A percentile compares a stretch with the other conserved stretches of the same genome.
phyloP scores from a whole-genome alignment of 2,797 vertebrate species.

The Xyrichtys novacula region DNA sequence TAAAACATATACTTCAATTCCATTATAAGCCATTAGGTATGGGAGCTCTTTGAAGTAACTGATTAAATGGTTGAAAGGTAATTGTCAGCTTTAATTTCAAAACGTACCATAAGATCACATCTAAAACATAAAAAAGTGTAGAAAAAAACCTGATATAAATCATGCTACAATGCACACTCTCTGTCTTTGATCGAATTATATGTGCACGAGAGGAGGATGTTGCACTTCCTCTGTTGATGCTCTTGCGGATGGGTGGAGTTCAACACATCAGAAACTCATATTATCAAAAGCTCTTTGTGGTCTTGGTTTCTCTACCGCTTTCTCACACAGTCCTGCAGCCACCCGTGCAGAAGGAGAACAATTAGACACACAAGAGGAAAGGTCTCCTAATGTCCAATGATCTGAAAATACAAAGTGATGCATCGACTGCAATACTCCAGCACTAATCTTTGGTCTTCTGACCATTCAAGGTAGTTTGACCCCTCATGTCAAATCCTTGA shows the following conservation, averaged over 20 bases:
- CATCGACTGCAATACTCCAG: background rate
- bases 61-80: background rate
- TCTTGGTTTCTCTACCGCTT: slow-evolving; percentile 43
- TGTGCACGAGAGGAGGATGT: slow-evolving; percentile 59
- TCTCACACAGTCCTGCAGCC: slow-evolving; percentile 27
- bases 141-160: background rate
- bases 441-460: no score
- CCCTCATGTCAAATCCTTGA: no score
- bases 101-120: background rate
- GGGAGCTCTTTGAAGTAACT: background rate
- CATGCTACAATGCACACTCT: no score
- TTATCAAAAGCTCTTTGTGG: slow-evolving; percentile 8
- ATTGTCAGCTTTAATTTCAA: background rate
- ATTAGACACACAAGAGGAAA: background rate
- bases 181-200: background rate
- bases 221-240: slow-evolving; percentile 51
- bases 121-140: background rate
- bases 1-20: background rate
- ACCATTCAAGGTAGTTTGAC: no score
- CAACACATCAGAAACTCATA: slow-evolving; percentile 55
- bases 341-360: background rate
- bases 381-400: slow-evolving; percentile 9
- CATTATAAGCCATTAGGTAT: no score
- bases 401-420: slow-evolving; percentile 1
- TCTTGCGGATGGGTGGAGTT: slow-evolving; percentile 64